Percentiles rank a stretch among this genome's conserved stretches.
Evolutionary conservation across 2,113 vertebrate genomes (phyloP).

Genomic region (Triplophysa rosa): DNA sequence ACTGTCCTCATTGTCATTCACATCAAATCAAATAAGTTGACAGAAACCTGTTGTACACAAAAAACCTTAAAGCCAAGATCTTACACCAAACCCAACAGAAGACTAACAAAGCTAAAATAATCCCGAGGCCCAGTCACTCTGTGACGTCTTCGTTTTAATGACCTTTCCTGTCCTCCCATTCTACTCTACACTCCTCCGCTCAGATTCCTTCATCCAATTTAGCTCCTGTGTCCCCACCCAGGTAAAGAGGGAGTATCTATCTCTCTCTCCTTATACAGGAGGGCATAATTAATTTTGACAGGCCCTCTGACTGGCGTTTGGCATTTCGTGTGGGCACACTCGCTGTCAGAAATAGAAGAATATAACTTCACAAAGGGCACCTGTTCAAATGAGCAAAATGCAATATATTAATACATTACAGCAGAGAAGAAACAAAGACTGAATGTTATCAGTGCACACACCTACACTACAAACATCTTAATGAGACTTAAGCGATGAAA

Average conservation of each 20-base stretch:
- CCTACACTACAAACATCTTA: conserved; percentile 24
- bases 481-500: conserved; percentile 3
- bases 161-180: not conserved
- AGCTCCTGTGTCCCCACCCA: not conserved
- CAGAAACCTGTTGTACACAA: too few relatives aligned
- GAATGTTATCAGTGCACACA: not conserved
- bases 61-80: not conserved
- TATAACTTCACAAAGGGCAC: conserved; percentile 46
- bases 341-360: conserved; percentile 11
- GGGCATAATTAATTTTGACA: conserved; percentile 62
- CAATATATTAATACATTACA: conserved; percentile 26
- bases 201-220: conserved; percentile 4
- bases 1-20: not conserved
- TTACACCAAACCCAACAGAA: not conserved
- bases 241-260: conserved; percentile 2
- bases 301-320: conserved; percentile 55
- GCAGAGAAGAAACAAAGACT: not conserved
- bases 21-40: not conserved
- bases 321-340: conserved; percentile 55
- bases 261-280: conserved; percentile 18
- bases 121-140: not conserved
- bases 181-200: not conserved
- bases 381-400: conserved; percentile 41
- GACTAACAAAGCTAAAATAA: conserved; percentile 12
- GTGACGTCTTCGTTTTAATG: conserved; percentile 7